Evolutionary conservation across 2,113 vertebrate species (phyloP).

Genomic region (Tyto alba): DNA sequence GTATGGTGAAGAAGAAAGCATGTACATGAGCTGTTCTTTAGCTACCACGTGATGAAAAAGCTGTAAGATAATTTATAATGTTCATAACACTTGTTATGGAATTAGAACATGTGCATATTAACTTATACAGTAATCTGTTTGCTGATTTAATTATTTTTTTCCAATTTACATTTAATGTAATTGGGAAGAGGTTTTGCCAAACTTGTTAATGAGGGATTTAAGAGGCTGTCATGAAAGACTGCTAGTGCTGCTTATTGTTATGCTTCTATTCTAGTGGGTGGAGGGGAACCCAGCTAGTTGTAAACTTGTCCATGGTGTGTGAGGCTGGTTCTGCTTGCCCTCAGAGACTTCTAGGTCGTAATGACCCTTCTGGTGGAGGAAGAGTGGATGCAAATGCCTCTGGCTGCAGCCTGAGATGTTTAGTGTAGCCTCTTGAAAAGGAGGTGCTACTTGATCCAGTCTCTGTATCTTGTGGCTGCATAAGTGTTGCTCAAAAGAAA

Average conservation of each 20-base stretch:
- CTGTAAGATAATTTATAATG: background rate
- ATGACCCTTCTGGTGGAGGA: background rate
- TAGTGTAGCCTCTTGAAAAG: background rate
- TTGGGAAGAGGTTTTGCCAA: slow-evolving; percentile 16
- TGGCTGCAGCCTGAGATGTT: background rate
- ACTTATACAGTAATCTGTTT: background rate
- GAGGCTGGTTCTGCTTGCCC: background rate
- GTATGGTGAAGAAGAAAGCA: background rate
- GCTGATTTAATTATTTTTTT: background rate
- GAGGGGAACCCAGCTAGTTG: background rate
- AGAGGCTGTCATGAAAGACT: background rate
- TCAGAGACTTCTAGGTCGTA: background rate
- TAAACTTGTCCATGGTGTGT: background rate
- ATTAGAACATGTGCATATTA: background rate
- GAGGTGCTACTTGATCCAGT: background rate
- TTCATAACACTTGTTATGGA: background rate
- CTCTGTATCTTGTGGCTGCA: background rate
- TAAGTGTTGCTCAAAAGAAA: background rate
- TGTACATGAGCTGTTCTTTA: background rate
- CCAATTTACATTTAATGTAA: background rate
- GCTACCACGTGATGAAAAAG: background rate
- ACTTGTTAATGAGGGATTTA: background rate
- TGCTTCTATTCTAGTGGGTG: background rate
- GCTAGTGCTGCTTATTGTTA: background rate
- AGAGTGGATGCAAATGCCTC: background rate